Evolutionary conservation across 2,797 vertebrate species (phyloP).

Genomic region (Chaetophractus vellerosus): DNA sequence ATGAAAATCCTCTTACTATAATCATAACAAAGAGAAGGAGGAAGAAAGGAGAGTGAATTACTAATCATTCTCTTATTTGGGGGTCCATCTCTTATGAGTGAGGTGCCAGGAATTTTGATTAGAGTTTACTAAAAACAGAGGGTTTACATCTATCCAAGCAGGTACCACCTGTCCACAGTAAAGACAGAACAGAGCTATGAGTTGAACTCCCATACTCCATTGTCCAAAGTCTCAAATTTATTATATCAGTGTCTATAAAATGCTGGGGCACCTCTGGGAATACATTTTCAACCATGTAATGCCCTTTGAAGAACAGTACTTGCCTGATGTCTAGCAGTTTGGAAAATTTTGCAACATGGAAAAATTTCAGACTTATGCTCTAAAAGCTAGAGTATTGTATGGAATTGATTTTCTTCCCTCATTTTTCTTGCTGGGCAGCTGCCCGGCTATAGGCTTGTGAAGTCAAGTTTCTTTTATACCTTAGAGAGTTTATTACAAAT

Average conservation of each 20-base stretch:
- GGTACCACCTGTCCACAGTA: background rate
- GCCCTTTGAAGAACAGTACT: constrained; percentile 68
- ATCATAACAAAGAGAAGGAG: background rate
- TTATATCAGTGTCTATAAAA: constrained; percentile 51
- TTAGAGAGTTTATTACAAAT: constrained; percentile 70
- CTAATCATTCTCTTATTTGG: constrained; percentile 36
- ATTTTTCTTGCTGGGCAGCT: constrained; percentile 74
- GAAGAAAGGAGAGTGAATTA: background rate
- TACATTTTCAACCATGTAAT: constrained; percentile 54
- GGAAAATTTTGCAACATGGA: constrained; percentile 79
- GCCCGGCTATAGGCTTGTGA: constrained; percentile 53
- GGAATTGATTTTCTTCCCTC: constrained; percentile 65
- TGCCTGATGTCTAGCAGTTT: constrained; percentile 79
- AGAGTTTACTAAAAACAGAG: background rate
- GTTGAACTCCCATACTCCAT: constrained; percentile 20
- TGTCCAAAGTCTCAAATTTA: constrained; percentile 49
- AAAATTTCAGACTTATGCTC: constrained; percentile 67
- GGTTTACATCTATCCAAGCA: background rate
- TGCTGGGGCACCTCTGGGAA: background rate
- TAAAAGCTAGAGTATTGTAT: constrained; percentile 38
- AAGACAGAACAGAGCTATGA: background rate
- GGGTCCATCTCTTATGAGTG: constrained; percentile 25
- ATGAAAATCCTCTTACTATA: background rate
- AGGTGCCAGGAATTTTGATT: constrained; percentile 44
- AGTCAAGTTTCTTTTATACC: constrained; percentile 70